Evolutionary conservation across 2,888 invertebrate genomes (phyloP), one percentile per base, ranked within the genome.

Genomic region (Euphydryas editha): DNA sequence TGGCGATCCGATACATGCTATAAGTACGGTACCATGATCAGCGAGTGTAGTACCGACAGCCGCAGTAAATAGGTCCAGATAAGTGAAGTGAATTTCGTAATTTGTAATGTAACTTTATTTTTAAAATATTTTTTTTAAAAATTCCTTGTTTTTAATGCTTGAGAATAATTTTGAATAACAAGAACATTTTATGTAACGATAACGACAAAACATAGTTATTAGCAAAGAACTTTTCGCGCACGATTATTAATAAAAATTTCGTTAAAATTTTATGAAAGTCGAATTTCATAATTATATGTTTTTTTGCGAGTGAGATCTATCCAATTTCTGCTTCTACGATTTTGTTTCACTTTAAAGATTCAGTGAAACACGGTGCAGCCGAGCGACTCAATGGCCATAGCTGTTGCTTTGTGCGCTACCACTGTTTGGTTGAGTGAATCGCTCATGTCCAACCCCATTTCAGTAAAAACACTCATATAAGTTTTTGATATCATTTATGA

Each of bases 261-360:
- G 37, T 30, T 39, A 42, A 30, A 39, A n/a, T 51, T 51, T 21
- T 51, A 24, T 24, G 7, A n/a, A 15, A 24, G 24, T 15, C n/a
- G 24, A 51, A 51, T 24, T 24, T 10, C 17, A 18, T 54, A 55
- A 44, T 44, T 42, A 42, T 24, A 42, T 59, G 47, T 60, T n/a
- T 39, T 49, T 56, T 54, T 39, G 60, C 15, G 37, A 30, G 59
- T 44, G 56, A 51, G 57, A 63, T 49, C 56, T 68, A 47, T 56
- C 44, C 49, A 67, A 65, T 66, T 65, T 68, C 58, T 64, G 75
- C 75, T 78, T 79, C 76, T 82, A 77, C 80, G 79, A 83, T 85
- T 87, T 87, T 85, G 83, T 88, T 88, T 85, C 84, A 85, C 83
- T 88, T 86, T 81, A 85, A 87, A 87, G 82, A 82, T 84, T 82